Conservation (phyloP, 2,113 vertebrate genomes). For the Dicentrarchus labrax region DNA sequence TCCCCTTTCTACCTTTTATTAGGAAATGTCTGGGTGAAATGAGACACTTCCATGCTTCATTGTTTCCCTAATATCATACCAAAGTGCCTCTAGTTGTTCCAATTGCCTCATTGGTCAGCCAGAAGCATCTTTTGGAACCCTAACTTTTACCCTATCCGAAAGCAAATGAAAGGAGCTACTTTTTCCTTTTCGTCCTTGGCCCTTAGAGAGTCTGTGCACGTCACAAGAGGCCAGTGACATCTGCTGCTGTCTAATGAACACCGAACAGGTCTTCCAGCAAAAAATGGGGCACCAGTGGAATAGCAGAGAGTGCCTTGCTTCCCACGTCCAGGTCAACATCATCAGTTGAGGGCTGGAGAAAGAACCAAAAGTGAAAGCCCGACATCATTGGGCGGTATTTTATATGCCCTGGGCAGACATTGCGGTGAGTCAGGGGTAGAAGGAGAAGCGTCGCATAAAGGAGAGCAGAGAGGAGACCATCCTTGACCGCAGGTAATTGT, state of each 20-base stretch:
- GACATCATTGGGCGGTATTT: constrained; percentile 16
- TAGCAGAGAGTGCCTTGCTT: constrained; percentile 15
- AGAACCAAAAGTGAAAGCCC: constrained; percentile 13
- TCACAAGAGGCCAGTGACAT: constrained; percentile 11
- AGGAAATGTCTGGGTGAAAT: neutral
- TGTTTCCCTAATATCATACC: neutral
- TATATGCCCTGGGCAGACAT: constrained; percentile 6
- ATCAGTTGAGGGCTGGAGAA: constrained; percentile 14
- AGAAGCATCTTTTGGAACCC: neutral
- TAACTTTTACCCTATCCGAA: neutral
- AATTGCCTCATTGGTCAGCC: neutral
- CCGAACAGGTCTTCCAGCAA: neutral
- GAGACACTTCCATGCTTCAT: neutral
- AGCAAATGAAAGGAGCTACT: neutral
- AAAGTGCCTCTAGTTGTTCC: neutral
- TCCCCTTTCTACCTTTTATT: neutral
- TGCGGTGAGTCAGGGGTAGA: constrained; percentile 16
- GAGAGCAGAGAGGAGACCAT: constrained; percentile 31
- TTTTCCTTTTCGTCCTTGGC: neutral
- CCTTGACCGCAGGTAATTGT: constrained; percentile 40
- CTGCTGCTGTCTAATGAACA: constrained; percentile 28
- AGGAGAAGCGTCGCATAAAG: neutral
- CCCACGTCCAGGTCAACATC: constrained; percentile 16
- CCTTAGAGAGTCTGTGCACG: constrained; percentile 32
- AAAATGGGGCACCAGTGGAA: neutral